A percentile compares a stretch with the other conserved stretches of the same genome.
phyloP scores from a whole-genome alignment of 92 coral and sea anemone genomes.

The Hydrozoanthus gracilis region DNA sequence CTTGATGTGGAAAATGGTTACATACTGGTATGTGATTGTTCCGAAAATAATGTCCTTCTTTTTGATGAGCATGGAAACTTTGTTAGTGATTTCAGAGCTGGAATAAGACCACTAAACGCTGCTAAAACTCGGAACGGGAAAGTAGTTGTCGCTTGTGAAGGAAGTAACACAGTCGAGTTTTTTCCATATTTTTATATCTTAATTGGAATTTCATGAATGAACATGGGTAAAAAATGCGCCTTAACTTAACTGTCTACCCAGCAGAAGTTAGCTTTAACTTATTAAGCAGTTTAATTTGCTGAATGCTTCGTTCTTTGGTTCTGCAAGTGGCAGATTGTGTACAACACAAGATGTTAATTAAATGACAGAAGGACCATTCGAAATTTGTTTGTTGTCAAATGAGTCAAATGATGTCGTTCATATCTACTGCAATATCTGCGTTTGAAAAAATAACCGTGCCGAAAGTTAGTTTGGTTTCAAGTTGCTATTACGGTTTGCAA shows the following conservation, averaged over 20 bases:
- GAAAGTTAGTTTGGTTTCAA: too few relatives aligned
- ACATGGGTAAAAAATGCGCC: not conserved
- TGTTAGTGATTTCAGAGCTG: conserved; percentile 30
- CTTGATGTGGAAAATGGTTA: conserved; percentile 6
- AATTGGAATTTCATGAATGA: conserved; percentile 12
- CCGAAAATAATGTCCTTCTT: conserved; percentile 24
- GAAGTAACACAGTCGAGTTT: conserved; percentile 20
- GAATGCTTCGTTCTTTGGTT: too few relatives aligned
- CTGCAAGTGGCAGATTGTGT: too few relatives aligned
- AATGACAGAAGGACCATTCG: too few relatives aligned
- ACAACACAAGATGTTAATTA: too few relatives aligned
- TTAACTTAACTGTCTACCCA: not conserved
- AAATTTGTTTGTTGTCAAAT: too few relatives aligned
- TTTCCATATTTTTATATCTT: conserved; percentile 2
- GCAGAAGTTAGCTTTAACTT: too few relatives aligned
- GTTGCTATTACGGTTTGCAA: too few relatives aligned
- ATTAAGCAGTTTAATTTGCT: too few relatives aligned
- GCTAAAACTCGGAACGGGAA: conserved; percentile 29
- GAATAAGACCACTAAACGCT: conserved; percentile 10
- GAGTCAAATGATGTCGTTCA: too few relatives aligned
- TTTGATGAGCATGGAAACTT: conserved; percentile 33
- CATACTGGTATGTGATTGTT: conserved; percentile 25
- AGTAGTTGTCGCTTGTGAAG: conserved; percentile 22
- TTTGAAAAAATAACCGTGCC: too few relatives aligned
- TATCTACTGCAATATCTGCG: too few relatives aligned